phyloP scores from a whole-genome alignment of 1,140 invertebrate genomes.

The Caenorhabditis remanei region DNA sequence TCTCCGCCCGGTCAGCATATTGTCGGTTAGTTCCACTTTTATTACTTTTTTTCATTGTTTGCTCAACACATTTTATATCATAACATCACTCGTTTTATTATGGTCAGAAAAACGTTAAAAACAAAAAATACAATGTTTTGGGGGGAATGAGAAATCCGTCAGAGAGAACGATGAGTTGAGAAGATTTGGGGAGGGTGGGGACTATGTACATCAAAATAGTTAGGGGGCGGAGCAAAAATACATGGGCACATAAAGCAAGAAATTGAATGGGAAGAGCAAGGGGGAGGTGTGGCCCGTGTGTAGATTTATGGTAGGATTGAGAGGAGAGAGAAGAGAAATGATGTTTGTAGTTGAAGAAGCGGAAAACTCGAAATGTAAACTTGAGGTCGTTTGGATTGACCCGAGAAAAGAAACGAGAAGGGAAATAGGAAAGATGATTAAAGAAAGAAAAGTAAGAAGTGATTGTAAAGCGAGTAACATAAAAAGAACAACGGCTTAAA shows the following conservation, averaged over 20 bases:
- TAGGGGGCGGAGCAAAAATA: background rate
- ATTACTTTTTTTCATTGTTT: background rate
- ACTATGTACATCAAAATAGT: constrained; percentile 35
- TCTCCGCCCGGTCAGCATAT: constrained; percentile 41
- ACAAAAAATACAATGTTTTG: constrained; percentile 42
- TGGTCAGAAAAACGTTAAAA: background rate
- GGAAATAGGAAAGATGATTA: constrained; percentile 8
- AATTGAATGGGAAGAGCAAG: background rate
- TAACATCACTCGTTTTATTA: constrained; percentile 31
- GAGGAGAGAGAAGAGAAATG: background rate
- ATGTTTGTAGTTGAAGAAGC: background rate
- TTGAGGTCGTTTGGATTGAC: constrained; percentile 44
- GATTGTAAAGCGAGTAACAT: background rate
- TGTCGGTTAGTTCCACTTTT: constrained; percentile 45
- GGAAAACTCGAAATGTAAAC: constrained; percentile 33
- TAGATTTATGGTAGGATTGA: constrained; percentile 20
- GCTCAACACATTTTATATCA: background rate
- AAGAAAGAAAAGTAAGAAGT: background rate
- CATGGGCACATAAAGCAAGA: constrained; percentile 5
- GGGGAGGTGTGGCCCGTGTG: background rate
- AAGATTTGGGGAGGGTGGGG: background rate
- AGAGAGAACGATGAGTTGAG: constrained; percentile 41
- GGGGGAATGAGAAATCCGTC: constrained; percentile 46
- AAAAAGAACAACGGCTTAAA: background rate
- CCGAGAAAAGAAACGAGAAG: background rate